A percentile compares a stretch with the other conserved stretches of the same genome.
Conservation (phyloP, 2,888 invertebrate species). For the Lepidonotus clava region DNA sequence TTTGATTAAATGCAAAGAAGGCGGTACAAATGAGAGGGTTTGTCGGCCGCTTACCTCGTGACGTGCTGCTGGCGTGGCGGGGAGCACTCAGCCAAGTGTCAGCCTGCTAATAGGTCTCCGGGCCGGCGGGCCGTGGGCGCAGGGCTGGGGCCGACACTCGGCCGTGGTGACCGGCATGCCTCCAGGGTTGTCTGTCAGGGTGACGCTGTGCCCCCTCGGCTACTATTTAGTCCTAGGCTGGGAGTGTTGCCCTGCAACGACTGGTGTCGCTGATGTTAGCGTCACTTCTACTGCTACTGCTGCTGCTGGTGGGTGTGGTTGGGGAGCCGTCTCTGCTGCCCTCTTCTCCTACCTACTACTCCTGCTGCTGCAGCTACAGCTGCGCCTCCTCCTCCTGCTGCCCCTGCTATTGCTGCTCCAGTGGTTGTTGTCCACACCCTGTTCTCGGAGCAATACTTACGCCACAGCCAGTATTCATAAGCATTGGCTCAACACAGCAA, state of each 20-base stretch:
- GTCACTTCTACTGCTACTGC: background rate
- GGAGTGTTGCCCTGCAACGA: background rate
- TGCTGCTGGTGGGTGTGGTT: too few species aligned
- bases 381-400: too few species aligned
- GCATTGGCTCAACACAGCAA: too few species aligned
- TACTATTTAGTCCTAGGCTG: background rate
- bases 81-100: background rate
- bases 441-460: too few species aligned
- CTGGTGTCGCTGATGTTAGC: background rate
- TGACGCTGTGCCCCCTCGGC: background rate
- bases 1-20: too few species aligned
- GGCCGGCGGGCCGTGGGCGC: background rate
- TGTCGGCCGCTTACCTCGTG: background rate
- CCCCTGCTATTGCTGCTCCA: too few species aligned
- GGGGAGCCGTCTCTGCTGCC: too few species aligned
- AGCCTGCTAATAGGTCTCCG: conserved; percentile 7
- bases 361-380: too few species aligned
- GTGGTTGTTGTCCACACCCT: too few species aligned
- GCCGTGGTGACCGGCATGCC: background rate
- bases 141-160: background rate
- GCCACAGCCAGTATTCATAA: too few species aligned
- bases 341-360: too few species aligned
- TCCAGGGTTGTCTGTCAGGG: background rate
- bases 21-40: too few species aligned
- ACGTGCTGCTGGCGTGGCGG: background rate